Evolutionary conservation across 1,140 invertebrate genomes (phyloP), one percentile per base, ranked within the genome.

Genomic region (Potamilus streckersoni): DNA sequence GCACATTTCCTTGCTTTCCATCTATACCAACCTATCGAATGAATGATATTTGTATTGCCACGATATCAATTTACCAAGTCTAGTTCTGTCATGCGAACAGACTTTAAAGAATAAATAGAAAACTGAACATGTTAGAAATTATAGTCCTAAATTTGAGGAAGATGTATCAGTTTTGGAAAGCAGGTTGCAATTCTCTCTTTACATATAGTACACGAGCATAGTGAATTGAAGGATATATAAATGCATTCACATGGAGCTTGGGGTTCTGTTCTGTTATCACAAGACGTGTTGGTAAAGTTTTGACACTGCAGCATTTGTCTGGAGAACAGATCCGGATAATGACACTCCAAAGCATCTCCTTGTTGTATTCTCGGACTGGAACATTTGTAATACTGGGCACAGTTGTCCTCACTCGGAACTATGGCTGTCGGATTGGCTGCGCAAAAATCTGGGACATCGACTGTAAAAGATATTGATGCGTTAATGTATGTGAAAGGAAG

Each of bases 321-420:
- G 65, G 81, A 81, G 70, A 82, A 85, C 17, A 85, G 59, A 19
- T 81, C 56, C 13, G 83, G 83, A 66, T 83, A 85, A 20, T 64
- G 38, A 56, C 83, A 85, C 58, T 85, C 83, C 13, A 74, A 57
- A 2, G 56, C 69, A 13, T 57, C 19, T 6, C 19, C 65, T 8
- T 65, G 23, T 20, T 23, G 60, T 58, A 58, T 14, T 38, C 11
- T 17, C 15, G 55, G 68, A 59, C 65, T 65, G 19, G 79, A 77
- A 71, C 84, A 85, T 76, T 85, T 79, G 67, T 83, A 85, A 64
- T 84, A 85, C 74, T 83, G 83, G 55, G 80, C 84, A 80, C 84
- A 85, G 76, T 85, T 82, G 15, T 73, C 73, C 11, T 69, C 65
- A 65, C 83, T 75, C 38, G 78, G 27, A 60, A 75, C 79, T 23